These are phyloP conservation scores for Drosophila lacicola DNA, from an alignment of 2,888 invertebrate genomes.

Conservation along the genomic window DNA sequence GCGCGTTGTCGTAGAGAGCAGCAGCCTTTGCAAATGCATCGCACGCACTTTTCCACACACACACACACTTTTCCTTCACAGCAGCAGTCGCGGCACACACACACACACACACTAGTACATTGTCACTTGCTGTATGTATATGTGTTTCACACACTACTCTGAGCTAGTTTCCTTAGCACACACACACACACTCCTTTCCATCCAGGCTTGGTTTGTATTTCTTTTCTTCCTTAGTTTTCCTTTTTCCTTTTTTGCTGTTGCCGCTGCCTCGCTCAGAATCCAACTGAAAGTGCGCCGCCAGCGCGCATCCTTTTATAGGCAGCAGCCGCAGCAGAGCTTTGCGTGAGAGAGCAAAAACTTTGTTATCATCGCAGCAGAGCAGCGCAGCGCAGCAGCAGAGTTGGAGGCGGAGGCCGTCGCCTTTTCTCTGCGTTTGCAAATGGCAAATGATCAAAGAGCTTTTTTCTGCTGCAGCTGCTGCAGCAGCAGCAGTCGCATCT, in stretches of 20 bases:
- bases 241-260: slow-evolving; percentile 41
- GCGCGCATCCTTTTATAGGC: slow-evolving; percentile 76
- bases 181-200: slow-evolving; percentile 38
- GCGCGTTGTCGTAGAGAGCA: background rate
- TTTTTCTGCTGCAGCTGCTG: slow-evolving; percentile 52
- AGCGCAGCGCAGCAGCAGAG: background rate
- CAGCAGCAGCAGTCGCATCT: slow-evolving; percentile 13
- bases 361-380: slow-evolving; percentile 45
- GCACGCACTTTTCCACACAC: slow-evolving; percentile 13
- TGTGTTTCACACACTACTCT: slow-evolving; percentile 27
- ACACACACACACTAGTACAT: background rate
- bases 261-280: slow-evolving; percentile 77
- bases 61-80: slow-evolving; percentile 2
- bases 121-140: slow-evolving; percentile 1
- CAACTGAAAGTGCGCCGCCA: slow-evolving; percentile 73
- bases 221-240: slow-evolving; percentile 31
- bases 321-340: slow-evolving; percentile 44
- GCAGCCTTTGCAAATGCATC: background rate
- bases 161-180: slow-evolving; percentile 73
- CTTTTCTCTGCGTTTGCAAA: slow-evolving; percentile 38
- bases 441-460: slow-evolving; percentile 70
- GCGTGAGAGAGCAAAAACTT: slow-evolving; percentile 51
- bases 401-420: background rate
- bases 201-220: slow-evolving; percentile 27
- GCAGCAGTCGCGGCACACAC: slow-evolving; percentile 6